Evolutionary conservation across 2,113 vertebrate species (phyloP).

Genomic region (Toxotes jaculatrix): DNA sequence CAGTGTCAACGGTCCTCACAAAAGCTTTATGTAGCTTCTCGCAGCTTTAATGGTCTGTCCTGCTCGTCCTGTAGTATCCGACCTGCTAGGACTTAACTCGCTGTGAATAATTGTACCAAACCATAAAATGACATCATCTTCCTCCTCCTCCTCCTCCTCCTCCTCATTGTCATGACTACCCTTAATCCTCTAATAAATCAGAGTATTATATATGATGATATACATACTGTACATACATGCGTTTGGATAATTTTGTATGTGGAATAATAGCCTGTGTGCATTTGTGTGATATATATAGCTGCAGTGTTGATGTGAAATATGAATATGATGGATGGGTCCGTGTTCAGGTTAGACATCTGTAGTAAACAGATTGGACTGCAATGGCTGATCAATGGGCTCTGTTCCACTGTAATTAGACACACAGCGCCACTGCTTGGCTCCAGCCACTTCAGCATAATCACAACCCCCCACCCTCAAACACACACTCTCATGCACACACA

Average conservation of each 20-base stretch:
- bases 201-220: constrained; percentile 19
- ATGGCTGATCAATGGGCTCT: constrained; percentile 88
- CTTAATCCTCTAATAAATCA: constrained; percentile 54
- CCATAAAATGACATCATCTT: constrained; percentile 24
- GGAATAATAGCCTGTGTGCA: constrained; percentile 35
- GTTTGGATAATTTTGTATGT: constrained; percentile 47
- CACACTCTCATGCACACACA: constrained; percentile 25
- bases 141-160: background rate
- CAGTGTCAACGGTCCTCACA: background rate
- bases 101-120: constrained; percentile 40
- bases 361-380: constrained; percentile 89
- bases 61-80: background rate
- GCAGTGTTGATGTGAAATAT: constrained; percentile 78
- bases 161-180: background rate
- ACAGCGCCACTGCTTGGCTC: constrained; percentile 82
- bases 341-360: constrained; percentile 84
- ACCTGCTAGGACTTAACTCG: constrained; percentile 7
- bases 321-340: constrained; percentile 85
- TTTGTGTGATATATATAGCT: constrained; percentile 24
- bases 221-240: constrained; percentile 12
- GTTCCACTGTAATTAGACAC: constrained; percentile 93
- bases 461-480: constrained; percentile 39
- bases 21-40: constrained; percentile 5
- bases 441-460: constrained; percentile 88
- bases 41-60: background rate